phyloP scores from a whole-genome alignment of 2,113 vertebrate species.

The Periophthalmus modestus region DNA sequence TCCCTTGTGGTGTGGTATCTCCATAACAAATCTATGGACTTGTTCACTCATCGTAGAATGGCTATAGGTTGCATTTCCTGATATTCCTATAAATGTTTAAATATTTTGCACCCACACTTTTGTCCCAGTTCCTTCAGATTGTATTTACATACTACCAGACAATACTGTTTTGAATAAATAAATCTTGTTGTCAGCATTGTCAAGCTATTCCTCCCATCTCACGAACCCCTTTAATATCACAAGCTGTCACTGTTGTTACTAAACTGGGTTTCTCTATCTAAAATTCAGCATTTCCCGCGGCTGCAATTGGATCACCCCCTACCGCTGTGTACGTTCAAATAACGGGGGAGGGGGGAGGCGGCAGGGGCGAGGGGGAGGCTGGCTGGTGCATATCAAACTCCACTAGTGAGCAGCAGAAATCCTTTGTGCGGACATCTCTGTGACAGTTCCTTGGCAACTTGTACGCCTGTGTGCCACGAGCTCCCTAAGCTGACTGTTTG shows the following conservation, averaged over 20 bases:
- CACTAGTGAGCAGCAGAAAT: constrained; percentile 62
- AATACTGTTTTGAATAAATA: constrained; percentile 17
- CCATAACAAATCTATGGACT: not conserved
- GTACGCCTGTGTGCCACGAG: constrained; percentile 64
- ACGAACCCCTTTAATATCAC: constrained; percentile 42
- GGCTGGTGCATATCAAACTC: constrained; percentile 69
- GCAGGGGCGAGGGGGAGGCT: constrained; percentile 53
- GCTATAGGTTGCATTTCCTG: not conserved
- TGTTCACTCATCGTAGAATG: not conserved
- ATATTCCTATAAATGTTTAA: not conserved
- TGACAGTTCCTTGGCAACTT: constrained; percentile 76
- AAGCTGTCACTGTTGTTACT: constrained; percentile 56
- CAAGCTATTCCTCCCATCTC: constrained; percentile 35
- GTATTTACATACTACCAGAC: constrained; percentile 40
- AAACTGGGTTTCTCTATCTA: constrained; percentile 39
- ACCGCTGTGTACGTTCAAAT: constrained; percentile 65
- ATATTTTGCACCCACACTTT: not conserved
- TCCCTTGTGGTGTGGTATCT: too few species aligned
- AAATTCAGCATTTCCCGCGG: constrained; percentile 40
- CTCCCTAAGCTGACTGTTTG: constrained; percentile 75
- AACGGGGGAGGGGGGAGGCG: constrained; percentile 40
- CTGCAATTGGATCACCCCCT: constrained; percentile 62
- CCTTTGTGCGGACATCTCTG: constrained; percentile 71
- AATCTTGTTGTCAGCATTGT: constrained; percentile 42
- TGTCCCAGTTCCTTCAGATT: constrained; percentile 25